These are phyloP conservation scores for Nineta flava DNA, from an alignment of 2,888 invertebrate genomes.

Conservation along the genomic window DNA sequence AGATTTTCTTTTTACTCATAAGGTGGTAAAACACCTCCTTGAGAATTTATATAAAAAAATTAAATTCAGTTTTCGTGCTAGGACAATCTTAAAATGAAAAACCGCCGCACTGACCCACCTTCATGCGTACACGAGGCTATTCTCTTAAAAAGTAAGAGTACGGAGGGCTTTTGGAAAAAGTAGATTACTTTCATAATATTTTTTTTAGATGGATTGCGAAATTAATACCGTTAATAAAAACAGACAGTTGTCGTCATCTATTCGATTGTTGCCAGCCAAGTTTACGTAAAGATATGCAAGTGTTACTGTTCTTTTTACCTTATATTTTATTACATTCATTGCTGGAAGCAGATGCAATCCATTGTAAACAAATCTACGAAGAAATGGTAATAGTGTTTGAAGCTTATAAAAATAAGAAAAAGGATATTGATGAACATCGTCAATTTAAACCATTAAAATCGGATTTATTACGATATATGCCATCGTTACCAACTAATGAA, in stretches of 20 bases:
- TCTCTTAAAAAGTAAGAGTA: too few species aligned
- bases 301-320: constrained; percentile 57
- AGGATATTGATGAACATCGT: constrained; percentile 1
- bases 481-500: constrained; percentile 1
- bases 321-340: constrained; percentile 52
- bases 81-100: too few species aligned
- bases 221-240: constrained; percentile 43
- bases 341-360: constrained; percentile 30
- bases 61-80: too few species aligned
- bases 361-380: constrained; percentile 30
- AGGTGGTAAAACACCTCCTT: too few species aligned
- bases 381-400: constrained; percentile 40
- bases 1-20: too few species aligned
- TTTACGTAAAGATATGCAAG: constrained; percentile 54
- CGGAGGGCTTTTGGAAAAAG: neutral
- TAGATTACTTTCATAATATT: neutral
- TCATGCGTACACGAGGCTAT: too few species aligned
- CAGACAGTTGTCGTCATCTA: constrained; percentile 40
- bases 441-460: constrained; percentile 4
- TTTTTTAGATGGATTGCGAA: constrained; percentile 49
- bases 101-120: too few species aligned
- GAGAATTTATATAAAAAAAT: too few species aligned
- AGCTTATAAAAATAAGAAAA: constrained; percentile 17
- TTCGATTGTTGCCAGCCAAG: constrained; percentile 57
- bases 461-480: constrained; percentile 3